These are phyloP conservation scores for Drosophila conformis DNA, from an alignment of 2,888 invertebrate species.

Conservation along the genomic window DNA sequence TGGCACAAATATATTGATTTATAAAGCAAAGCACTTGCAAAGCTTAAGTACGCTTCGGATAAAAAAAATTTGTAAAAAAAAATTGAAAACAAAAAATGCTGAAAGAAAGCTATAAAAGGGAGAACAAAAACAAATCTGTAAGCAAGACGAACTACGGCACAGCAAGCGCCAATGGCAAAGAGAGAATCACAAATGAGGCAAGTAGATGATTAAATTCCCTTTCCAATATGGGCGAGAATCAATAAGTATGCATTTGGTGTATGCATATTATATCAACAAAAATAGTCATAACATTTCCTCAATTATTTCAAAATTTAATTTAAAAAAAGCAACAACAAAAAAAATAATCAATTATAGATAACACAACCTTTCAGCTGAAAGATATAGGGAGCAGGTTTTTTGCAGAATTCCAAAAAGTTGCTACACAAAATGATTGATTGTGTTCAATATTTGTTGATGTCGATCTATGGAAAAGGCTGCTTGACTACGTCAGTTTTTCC, in stretches of 20 bases:
- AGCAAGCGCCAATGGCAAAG: conserved; percentile 52
- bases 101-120: conserved; percentile 30
- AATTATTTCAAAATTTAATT: neutral
- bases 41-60: conserved; percentile 61
- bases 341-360: no score
- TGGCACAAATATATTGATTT: conserved; percentile 78
- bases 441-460: neutral
- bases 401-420: no score
- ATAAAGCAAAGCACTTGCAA: conserved; percentile 66
- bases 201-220: conserved; percentile 48
- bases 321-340: neutral
- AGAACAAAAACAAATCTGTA: conserved; percentile 50
- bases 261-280: neutral
- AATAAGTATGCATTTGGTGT: neutral
- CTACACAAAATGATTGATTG: neutral
- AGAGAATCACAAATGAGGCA: conserved; percentile 50
- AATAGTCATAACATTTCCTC: neutral
- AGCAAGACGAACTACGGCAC: conserved; percentile 63
- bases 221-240: neutral
- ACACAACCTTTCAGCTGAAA: no score
- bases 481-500: neutral
- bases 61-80: conserved; percentile 17
- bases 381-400: no score
- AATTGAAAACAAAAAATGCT: conserved; percentile 16
- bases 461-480: neutral